Percentiles rank a stretch among this genome's conserved stretches.
Conservation (phyloP, 2,888 invertebrate species). For the Drosophila birchii region DNA sequence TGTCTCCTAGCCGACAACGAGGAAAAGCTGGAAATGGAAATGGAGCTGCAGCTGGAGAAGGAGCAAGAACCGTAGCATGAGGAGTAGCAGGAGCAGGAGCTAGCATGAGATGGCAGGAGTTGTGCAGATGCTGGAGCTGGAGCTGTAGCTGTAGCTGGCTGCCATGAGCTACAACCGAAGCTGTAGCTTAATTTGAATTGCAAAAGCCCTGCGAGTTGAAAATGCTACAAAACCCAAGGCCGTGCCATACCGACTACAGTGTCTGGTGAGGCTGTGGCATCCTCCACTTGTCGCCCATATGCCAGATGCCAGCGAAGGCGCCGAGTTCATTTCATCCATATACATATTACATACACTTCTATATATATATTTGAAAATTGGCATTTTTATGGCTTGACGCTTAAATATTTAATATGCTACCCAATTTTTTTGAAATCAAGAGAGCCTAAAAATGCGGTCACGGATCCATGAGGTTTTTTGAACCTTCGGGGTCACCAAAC, state of each 20-base stretch:
- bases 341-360: not conserved
- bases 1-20: not conserved
- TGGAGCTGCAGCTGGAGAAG: no score
- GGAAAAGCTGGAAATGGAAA: not conserved
- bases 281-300: slow-evolving; percentile 2
- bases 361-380: slow-evolving; percentile 52
- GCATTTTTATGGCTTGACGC: slow-evolving; percentile 56
- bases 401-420: slow-evolving; percentile 68
- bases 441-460: slow-evolving; percentile 20
- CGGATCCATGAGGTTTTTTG: slow-evolving; percentile 30
- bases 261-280: not conserved
- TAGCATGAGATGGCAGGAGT: no score
- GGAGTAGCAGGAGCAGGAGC: no score
- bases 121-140: no score
- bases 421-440: slow-evolving; percentile 45
- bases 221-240: slow-evolving; percentile 12
- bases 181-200: slow-evolving; percentile 43
- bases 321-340: not conserved
- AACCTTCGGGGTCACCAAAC: slow-evolving; percentile 47
- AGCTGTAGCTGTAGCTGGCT: not conserved
- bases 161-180: not conserved
- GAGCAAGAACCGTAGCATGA: no score
- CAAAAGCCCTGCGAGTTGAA: slow-evolving; percentile 35
- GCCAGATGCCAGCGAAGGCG: slow-evolving; percentile 18
- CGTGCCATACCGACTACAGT: not conserved